These are phyloP conservation scores for Argyrosomus japonicus DNA, from an alignment of 2,113 vertebrate genomes.

Conservation along the genomic window DNA sequence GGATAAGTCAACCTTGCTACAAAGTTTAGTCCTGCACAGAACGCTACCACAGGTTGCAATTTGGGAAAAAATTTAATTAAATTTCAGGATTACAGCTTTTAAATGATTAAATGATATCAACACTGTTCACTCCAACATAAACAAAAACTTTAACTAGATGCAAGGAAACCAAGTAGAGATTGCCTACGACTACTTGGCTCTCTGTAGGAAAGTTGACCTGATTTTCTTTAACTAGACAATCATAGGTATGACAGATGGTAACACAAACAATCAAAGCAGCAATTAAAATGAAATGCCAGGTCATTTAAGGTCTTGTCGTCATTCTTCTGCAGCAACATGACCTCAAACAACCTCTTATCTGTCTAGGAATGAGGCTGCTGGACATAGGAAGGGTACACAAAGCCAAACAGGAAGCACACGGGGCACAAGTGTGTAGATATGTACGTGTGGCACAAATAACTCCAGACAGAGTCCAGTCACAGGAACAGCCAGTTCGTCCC, in stretches of 20 bases:
- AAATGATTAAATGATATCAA: neutral
- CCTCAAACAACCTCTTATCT: conserved; percentile 32
- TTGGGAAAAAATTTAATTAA: neutral
- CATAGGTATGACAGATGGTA: neutral
- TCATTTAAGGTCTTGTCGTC: neutral
- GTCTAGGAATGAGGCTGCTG: conserved; percentile 29
- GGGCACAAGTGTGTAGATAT: neutral
- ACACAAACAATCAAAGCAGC: conserved; percentile 3
- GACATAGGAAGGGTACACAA: conserved; percentile 45
- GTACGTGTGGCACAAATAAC: neutral
- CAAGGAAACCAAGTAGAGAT: neutral
- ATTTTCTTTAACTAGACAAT: neutral
- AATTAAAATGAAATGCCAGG: neutral
- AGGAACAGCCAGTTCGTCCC: conserved; percentile 4
- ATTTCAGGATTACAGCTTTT: neutral
- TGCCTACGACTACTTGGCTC: neutral
- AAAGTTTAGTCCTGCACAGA: conserved; percentile 1
- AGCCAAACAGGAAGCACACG: conserved; percentile 58
- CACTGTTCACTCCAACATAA: neutral
- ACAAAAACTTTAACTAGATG: conserved; percentile 17
- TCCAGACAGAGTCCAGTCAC: conserved; percentile 31
- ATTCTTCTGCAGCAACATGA: neutral
- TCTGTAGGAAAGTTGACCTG: neutral
- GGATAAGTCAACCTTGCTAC: neutral
- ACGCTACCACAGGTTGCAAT: neutral